These are phyloP conservation scores for Progne subis DNA, from an alignment of 2,113 vertebrate genomes.

Conservation along the genomic window DNA sequence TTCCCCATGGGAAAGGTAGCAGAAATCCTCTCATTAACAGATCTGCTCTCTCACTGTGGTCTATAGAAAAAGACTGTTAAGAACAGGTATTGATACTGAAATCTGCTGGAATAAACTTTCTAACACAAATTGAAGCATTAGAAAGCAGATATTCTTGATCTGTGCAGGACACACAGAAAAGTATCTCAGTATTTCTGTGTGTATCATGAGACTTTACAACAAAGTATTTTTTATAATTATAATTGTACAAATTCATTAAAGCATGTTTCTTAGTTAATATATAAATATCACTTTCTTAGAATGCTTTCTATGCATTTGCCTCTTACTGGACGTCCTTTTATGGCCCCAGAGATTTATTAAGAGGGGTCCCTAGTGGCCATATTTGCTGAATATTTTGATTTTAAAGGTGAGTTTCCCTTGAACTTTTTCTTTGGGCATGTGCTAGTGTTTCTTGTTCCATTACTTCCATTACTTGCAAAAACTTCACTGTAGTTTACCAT, in stretches of 20 bases:
- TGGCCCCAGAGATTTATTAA: background rate
- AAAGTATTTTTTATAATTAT: background rate
- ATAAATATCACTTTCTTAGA: background rate
- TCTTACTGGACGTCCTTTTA: background rate
- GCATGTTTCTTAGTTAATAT: background rate
- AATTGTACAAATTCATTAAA: background rate
- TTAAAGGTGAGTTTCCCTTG: too few species aligned
- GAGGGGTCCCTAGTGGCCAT: background rate
- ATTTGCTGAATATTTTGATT: background rate
- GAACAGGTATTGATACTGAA: too few species aligned
- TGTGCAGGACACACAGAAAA: background rate
- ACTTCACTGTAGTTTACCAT: background rate
- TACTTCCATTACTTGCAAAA: background rate
- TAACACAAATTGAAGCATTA: too few species aligned
- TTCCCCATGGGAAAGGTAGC: too few species aligned
- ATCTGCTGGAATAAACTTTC: too few species aligned
- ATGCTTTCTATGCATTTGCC: background rate
- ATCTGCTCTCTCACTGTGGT: too few species aligned
- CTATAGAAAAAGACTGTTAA: too few species aligned
- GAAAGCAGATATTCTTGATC: too few species aligned
- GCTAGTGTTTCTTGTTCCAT: background rate
- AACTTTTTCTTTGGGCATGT: background rate
- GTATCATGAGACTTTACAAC: background rate
- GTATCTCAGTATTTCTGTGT: background rate
- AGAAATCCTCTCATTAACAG: too few species aligned